Conservation (phyloP, 2,113 vertebrate genomes). For the Macroglossus sobrinus region DNA sequence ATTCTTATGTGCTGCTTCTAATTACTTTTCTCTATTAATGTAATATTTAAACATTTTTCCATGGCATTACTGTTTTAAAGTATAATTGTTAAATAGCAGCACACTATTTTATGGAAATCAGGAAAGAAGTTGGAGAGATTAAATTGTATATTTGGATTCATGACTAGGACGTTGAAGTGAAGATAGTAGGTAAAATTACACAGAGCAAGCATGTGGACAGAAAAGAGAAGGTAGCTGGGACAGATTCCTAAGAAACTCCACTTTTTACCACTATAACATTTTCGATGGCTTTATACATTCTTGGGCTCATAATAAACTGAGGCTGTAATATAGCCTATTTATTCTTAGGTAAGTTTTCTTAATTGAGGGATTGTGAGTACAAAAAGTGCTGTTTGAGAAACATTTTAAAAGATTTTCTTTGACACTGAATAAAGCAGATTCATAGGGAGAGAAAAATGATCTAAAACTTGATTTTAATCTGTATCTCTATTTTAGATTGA, state of each 20-base stretch:
- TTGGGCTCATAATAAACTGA: not conserved
- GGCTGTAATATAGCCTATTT: not conserved
- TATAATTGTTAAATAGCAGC: not conserved
- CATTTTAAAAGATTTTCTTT: not conserved
- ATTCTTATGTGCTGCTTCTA: not conserved
- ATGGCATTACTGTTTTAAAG: not conserved
- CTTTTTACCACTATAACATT: not conserved
- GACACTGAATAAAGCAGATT: not conserved
- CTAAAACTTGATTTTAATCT: conserved; percentile 50
- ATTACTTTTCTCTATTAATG: not conserved
- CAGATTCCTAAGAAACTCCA: not conserved
- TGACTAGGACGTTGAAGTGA: not conserved
- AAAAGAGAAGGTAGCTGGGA: not conserved
- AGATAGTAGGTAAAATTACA: not conserved
- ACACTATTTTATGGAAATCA: not conserved
- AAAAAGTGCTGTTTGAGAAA: not conserved
- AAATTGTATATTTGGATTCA: not conserved
- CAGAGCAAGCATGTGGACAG: not conserved
- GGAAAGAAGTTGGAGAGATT: not conserved
- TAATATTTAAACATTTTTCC: not conserved
- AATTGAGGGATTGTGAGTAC: not conserved
- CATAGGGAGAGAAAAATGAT: not conserved
- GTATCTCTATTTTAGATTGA: conserved; percentile 76
- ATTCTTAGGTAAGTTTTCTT: not conserved
- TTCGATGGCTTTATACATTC: not conserved